These are phyloP conservation scores for Myioborus melanocephalus DNA, from an alignment of 2,797 vertebrate species.

Conservation along the genomic window DNA sequence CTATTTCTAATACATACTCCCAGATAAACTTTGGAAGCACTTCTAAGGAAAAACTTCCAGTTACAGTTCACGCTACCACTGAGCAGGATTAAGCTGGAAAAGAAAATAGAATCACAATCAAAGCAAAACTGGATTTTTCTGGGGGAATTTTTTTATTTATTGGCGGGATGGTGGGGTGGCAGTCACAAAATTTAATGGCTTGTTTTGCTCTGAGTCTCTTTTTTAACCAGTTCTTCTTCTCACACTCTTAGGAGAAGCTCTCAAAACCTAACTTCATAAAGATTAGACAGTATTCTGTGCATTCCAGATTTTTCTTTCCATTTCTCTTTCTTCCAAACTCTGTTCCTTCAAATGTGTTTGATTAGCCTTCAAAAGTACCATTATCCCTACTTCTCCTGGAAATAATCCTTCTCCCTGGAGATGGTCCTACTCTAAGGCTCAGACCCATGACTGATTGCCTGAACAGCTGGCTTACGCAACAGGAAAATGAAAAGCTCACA, in stretches of 20 bases:
- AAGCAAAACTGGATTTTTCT: not conserved
- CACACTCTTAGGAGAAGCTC: not conserved
- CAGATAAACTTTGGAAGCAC: not conserved
- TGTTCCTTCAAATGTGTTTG: not conserved
- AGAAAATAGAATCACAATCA: not conserved
- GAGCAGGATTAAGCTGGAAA: not conserved
- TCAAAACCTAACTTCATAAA: not conserved
- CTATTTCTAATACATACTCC: not conserved
- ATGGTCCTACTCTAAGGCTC: not conserved
- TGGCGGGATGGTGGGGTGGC: rapidly evolving
- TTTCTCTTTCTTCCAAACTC: not conserved
- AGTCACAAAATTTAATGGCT: not conserved
- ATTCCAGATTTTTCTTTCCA: not conserved
- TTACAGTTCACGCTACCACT: not conserved
- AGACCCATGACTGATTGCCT: not conserved
- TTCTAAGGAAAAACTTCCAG: not conserved
- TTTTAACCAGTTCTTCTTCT: not conserved
- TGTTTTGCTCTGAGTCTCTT: not conserved
- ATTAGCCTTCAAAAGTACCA: not conserved
- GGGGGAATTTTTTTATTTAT: not conserved
- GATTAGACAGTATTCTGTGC: not conserved
- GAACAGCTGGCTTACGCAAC: not conserved
- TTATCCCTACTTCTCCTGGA: not conserved
- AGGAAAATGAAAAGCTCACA: not conserved
- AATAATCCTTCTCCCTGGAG: not conserved